A percentile compares a stretch with the other conserved stretches of the same genome.
Conservation (phyloP, 2,888 invertebrate species). For the Drosophila neonasuta region DNA sequence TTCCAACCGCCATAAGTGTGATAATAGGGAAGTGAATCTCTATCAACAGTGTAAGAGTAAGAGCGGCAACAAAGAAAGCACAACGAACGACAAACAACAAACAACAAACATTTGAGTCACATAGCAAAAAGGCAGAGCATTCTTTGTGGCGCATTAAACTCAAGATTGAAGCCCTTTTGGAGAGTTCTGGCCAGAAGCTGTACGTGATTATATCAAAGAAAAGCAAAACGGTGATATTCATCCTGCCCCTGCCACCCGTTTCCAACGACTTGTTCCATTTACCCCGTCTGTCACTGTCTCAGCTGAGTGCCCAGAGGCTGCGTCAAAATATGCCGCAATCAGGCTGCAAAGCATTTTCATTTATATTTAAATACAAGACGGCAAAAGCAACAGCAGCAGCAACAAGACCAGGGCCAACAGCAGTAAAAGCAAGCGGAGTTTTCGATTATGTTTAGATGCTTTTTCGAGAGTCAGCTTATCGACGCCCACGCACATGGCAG, state of each 20-base stretch:
- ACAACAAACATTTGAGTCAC: slow-evolving; percentile 40
- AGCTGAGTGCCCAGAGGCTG: slow-evolving; percentile 63
- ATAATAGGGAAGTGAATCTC: slow-evolving; percentile 45
- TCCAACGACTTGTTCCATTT: background rate
- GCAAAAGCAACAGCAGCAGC: slow-evolving; percentile 30
- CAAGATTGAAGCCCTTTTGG: slow-evolving; percentile 64
- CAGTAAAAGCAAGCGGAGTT: slow-evolving; percentile 56
- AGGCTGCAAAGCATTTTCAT: slow-evolving; percentile 76
- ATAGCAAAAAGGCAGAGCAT: slow-evolving; percentile 54
- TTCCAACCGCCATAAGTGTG: slow-evolving; percentile 29
- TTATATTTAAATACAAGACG: slow-evolving; percentile 71
- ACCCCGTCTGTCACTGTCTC: slow-evolving; percentile 33
- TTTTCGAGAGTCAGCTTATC: slow-evolving; percentile 65
- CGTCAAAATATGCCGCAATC: slow-evolving; percentile 77
- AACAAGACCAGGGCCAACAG: slow-evolving; percentile 7
- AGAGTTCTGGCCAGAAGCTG: slow-evolving; percentile 66
- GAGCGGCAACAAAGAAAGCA: slow-evolving; percentile 10
- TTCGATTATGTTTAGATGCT: slow-evolving; percentile 76
- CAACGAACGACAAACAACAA: slow-evolving; percentile 20
- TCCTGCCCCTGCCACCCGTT: no score
- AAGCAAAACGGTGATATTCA: slow-evolving; percentile 49
- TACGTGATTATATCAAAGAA: slow-evolving; percentile 76
- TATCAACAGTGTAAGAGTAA: slow-evolving; percentile 12
- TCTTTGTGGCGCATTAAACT: slow-evolving; percentile 66
- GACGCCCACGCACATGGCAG: slow-evolving; percentile 67